phyloP scores from a whole-genome alignment of 1,140 invertebrate genomes.

The Drosophila erecta region DNA sequence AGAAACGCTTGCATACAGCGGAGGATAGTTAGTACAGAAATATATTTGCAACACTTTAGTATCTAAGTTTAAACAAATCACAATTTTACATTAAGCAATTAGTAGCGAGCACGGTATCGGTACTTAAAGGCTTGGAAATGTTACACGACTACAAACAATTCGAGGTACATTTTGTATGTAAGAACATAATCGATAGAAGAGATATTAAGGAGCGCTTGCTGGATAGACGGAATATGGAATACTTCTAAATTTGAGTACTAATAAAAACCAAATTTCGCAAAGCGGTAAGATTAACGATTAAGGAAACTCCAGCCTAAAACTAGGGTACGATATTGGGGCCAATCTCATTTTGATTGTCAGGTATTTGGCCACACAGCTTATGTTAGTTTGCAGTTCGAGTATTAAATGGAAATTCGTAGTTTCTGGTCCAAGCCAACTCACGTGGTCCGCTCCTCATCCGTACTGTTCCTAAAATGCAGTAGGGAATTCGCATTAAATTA shows the following conservation, averaged over 20 bases:
- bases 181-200: slow-evolving; percentile 18
- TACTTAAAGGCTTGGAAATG: slow-evolving; percentile 42
- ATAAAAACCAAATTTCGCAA: slow-evolving; percentile 1
- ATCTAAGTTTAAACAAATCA: slow-evolving; percentile 69
- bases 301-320: slow-evolving; percentile 5
- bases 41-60: slow-evolving; percentile 63
- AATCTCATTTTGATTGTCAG: slow-evolving; percentile 50
- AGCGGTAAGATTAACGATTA: slow-evolving; percentile 3
- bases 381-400: slow-evolving; percentile 61
- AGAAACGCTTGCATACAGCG: background rate
- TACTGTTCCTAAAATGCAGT: slow-evolving; percentile 70
- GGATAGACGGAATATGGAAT: slow-evolving; percentile 44
- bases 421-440: slow-evolving; percentile 58
- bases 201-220: slow-evolving; percentile 24
- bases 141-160: slow-evolving; percentile 30
- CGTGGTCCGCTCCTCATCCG: slow-evolving; percentile 80
- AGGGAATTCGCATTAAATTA: background rate
- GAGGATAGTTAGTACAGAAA: slow-evolving; percentile 43
- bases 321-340: slow-evolving; percentile 25
- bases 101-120: slow-evolving; percentile 59
- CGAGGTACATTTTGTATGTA: slow-evolving; percentile 38
- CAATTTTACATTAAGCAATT: slow-evolving; percentile 50
- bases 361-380: slow-evolving; percentile 35
- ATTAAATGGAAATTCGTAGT: slow-evolving; percentile 60
- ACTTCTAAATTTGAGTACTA: slow-evolving; percentile 48